Evolutionary conservation across 2,797 vertebrate species (phyloP).

Genomic region (Sebastes cheni): DNA sequence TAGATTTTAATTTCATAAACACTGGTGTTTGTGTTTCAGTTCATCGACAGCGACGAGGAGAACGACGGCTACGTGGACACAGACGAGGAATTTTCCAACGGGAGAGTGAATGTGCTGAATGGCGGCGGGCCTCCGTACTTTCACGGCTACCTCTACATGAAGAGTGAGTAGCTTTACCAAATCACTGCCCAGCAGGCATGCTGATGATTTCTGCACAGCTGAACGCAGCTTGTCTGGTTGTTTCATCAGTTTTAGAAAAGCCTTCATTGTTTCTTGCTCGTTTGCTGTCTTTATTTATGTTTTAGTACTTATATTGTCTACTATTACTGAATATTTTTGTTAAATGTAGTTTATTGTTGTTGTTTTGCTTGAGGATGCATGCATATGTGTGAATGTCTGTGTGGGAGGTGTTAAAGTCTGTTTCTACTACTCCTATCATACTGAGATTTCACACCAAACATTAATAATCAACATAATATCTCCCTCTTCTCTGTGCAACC

Average conservation of each 20-base stretch:
- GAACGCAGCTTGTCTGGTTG: neutral
- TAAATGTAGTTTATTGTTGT: neutral
- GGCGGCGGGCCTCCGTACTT: conserved; percentile 91
- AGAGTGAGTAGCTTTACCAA: conserved; percentile 80
- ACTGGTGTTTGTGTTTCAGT: conserved; percentile 74
- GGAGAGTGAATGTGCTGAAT: conserved; percentile 85
- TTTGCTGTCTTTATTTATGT: neutral
- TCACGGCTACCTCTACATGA: conserved; percentile 96
- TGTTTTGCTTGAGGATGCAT: neutral
- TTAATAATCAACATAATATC: neutral
- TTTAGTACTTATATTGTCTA: neutral
- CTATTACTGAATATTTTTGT: neutral
- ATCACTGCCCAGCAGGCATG: conserved; percentile 46
- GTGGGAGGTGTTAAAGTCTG: neutral
- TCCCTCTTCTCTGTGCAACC: neutral
- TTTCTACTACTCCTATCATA: neutral
- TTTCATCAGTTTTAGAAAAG: neutral
- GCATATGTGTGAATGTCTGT: neutral
- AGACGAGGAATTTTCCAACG: conserved; percentile 92
- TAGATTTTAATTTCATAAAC: neutral
- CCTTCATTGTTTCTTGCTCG: neutral
- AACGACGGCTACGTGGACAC: conserved; percentile 91
- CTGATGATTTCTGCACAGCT: conserved; percentile 35
- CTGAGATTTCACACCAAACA: neutral
- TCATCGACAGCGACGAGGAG: conserved; percentile 92